phyloP scores from a whole-genome alignment of 2,797 vertebrate genomes.

The Parauchenoglanis punctatus region DNA sequence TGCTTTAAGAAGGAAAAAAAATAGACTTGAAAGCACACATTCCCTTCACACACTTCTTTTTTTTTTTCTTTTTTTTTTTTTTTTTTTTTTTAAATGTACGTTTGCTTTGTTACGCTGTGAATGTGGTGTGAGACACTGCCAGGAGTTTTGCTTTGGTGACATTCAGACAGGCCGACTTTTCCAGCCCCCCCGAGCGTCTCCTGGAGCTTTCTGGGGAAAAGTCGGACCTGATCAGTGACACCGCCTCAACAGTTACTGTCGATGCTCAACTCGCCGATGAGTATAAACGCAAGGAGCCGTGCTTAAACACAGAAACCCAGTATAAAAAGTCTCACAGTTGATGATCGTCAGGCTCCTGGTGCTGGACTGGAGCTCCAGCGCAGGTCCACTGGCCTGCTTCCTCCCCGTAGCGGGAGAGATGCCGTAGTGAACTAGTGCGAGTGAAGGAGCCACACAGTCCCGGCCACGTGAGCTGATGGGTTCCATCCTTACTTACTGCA shows the following conservation, averaged over 20 bases:
- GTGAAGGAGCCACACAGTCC: slow-evolving; percentile 62
- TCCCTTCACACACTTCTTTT: slow-evolving; percentile 39
- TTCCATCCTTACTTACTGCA: slow-evolving; percentile 82
- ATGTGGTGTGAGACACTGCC: slow-evolving; percentile 58
- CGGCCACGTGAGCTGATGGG: slow-evolving; percentile 69
- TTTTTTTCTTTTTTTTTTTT: slow-evolving; percentile 17
- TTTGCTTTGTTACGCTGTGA: slow-evolving; percentile 61
- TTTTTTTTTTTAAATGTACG: slow-evolving; percentile 25
- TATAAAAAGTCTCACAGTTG: neutral
- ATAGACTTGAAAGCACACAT: slow-evolving; percentile 62
- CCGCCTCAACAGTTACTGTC: slow-evolving; percentile 40
- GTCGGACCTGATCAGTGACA: slow-evolving; percentile 31
- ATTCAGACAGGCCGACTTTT: slow-evolving; percentile 35
- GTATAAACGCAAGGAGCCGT: slow-evolving; percentile 7
- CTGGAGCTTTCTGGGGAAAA: slow-evolving; percentile 42
- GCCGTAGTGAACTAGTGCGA: slow-evolving; percentile 57
- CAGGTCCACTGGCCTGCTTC: slow-evolving; percentile 22
- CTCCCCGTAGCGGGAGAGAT: slow-evolving; percentile 68
- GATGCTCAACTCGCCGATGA: neutral
- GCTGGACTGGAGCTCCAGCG: neutral
- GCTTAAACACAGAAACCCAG: slow-evolving; percentile 14
- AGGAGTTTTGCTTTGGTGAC: slow-evolving; percentile 53
- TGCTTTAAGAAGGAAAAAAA: slow-evolving; percentile 41
- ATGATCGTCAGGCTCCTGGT: neutral
- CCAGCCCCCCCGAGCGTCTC: neutral